Evolutionary conservation across 2,113 vertebrate species (phyloP).

Genomic region (Uria lomvia): DNA sequence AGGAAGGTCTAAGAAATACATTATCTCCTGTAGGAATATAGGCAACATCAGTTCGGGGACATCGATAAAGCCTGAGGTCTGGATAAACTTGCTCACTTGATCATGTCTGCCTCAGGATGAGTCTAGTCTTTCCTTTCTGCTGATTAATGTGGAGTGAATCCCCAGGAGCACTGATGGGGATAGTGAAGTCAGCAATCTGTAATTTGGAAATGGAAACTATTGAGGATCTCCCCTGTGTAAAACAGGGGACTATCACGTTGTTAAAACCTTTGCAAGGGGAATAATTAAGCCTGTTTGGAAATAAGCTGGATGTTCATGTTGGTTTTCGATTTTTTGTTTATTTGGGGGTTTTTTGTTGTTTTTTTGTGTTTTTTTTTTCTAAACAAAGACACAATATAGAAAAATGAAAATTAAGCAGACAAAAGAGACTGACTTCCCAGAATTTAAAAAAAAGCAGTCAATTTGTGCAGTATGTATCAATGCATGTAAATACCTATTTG

Average conservation of each 20-base stretch:
- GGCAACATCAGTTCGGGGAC: background rate
- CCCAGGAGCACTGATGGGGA: background rate
- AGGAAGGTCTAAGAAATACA: background rate
- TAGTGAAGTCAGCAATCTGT: background rate
- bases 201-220: background rate
- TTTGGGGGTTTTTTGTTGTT: background rate
- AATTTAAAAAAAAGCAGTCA: background rate
- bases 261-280: background rate
- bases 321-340: background rate
- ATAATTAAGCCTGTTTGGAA: background rate
- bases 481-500: background rate
- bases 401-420: background rate
- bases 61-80: accelerated
- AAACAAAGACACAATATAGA: background rate
- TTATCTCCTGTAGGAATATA: background rate
- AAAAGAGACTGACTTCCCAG: background rate
- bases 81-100: background rate
- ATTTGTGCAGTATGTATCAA: background rate
- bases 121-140: background rate
- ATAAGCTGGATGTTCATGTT: background rate
- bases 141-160: background rate
- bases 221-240: background rate
- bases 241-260: background rate
- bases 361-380: background rate
- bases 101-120: background rate